Evolutionary conservation across 2,797 vertebrate genomes (phyloP), one percentile per base, ranked within the genome.

Genomic region (Brotula barbata): DNA sequence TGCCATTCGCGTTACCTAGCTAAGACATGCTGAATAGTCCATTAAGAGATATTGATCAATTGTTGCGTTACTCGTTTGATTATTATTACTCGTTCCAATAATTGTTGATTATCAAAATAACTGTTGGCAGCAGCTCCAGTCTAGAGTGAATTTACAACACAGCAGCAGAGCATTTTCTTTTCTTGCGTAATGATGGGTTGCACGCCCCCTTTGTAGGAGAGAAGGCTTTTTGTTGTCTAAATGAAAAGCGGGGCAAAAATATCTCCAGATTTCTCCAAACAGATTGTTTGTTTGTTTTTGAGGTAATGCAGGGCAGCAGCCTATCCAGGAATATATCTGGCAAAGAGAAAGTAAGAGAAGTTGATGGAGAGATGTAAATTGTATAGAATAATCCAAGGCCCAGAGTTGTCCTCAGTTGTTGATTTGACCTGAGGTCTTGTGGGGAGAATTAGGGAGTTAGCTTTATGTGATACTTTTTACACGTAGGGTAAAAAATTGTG

Each of bases 81-180:
- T n/a, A n/a, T n/a, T n/a, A n/a, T n/a, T n/a, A n/a, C n/a, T n/a
- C n/a, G n/a, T n/a, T n/a, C n/a, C n/a, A n/a, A n/a, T n/a, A n/a
- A n/a, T n/a, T n/a, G n/a, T n/a, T n/a, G n/a, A n/a, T n/a, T n/a
- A n/a, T n/a, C n/a, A n/a, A n/a, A n/a, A n/a, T n/a, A n/a, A n/a
- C n/a, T n/a, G n/a, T n/a, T n/a, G n/a, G n/a, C n/a, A n/a, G n/a
- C n/a, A n/a, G n/a, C n/a, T n/a, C n/a, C n/a, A n/a, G n/a, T n/a
- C n/a, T 64, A 39, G 45, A 73, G 73, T 55, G 78, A 83, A 83
- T 86, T 84, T 77, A 73, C 79, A 83, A 61, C 82, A 74, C 78
- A 88, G 90, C 88, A 88, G 85, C 78, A 86, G 88, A 86, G 77
- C 85, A 85, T 88, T 86, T 87, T 77, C 75, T 57, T 71, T 37